phyloP scores from a whole-genome alignment of 2,888 invertebrate genomes.

The Zygothrica quintamaculata region DNA sequence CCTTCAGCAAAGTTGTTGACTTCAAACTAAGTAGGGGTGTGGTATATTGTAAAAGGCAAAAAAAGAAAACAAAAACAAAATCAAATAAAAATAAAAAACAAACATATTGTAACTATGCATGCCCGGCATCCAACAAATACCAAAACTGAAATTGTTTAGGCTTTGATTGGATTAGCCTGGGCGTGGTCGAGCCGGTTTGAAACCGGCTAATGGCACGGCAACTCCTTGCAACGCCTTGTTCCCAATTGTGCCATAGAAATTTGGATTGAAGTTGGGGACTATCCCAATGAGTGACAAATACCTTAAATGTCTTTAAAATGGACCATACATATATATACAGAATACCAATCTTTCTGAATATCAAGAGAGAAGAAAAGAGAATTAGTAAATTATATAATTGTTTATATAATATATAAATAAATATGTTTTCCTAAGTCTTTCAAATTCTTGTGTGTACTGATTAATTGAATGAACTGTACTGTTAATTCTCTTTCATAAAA shows the following conservation, averaged over 20 bases:
- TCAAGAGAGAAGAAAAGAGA: too few relatives aligned
- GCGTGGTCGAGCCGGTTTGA: conserved; percentile 23
- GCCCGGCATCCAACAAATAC: conserved; percentile 34
- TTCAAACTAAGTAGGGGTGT: conserved; percentile 37
- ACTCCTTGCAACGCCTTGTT: background rate
- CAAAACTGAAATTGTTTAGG: conserved; percentile 43
- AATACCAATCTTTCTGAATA: too few relatives aligned
- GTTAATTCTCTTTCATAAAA: too few relatives aligned
- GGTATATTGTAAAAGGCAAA: conserved; percentile 22
- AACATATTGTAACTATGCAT: conserved; percentile 47
- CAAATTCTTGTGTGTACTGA: too few relatives aligned
- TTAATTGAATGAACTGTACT: too few relatives aligned
- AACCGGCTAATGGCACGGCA: conserved; percentile 1
- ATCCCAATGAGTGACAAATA: too few relatives aligned
- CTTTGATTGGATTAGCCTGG: conserved; percentile 56
- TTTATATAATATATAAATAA: too few relatives aligned
- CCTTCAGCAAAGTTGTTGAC: conserved; percentile 56
- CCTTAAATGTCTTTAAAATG: too few relatives aligned
- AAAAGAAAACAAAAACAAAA: conserved; percentile 2
- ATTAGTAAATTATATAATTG: too few relatives aligned
- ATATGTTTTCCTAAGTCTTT: too few relatives aligned
- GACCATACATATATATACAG: too few relatives aligned
- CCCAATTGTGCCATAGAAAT: background rate
- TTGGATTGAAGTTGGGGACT: too few relatives aligned
- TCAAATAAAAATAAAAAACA: conserved; percentile 13